Evolutionary conservation across 2,888 invertebrate genomes (phyloP), one percentile per base, ranked within the genome.

Genomic region (Drosophila mettleri): DNA sequence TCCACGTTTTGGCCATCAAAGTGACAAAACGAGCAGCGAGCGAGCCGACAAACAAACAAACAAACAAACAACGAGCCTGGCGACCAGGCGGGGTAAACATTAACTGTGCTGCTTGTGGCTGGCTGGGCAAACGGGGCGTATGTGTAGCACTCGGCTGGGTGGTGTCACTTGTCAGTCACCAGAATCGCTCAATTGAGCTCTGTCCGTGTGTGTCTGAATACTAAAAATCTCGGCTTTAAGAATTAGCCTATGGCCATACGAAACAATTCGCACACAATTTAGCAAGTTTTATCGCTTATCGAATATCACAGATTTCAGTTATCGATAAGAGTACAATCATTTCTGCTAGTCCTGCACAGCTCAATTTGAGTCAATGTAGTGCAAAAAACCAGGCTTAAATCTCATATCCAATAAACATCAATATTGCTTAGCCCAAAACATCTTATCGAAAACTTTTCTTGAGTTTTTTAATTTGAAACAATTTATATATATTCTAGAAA

Each of bases 21-120:
- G 69, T 86, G 73, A 64, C 68, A 69, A 74, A 78, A 70, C 65
- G 74, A 85, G 82, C 83, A 75, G 61, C 81, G 61, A 74, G 31
- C 58, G 41, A 74, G 39, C 52, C 34, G 61, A n/a, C 54, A 49
- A 63, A 61, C 74, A 77, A 77, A 68, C 71, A 78, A 68, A 69
- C 74, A 74, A 36, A 43, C 39, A 39, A 39, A 29, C 53, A 53
- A 20, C 20, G 12, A 10, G 27, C 7, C 24, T 10, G 45, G 38
- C 43, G 10, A 29, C 10, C 14, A 2, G 36, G 48, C 43, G 20
- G 38, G 55, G 14, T 66, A 70, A 74, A 65, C 76, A 65, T 62
- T 62, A 75, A 43, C 58, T 59, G 51, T 20, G 53, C 58, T 69
- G n/a, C 68, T 60, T 51, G 29, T 20, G 52, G 41, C 43, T 24